Evolutionary conservation across 2,113 vertebrate species (phyloP).

Genomic region (Epinephelus moara): DNA sequence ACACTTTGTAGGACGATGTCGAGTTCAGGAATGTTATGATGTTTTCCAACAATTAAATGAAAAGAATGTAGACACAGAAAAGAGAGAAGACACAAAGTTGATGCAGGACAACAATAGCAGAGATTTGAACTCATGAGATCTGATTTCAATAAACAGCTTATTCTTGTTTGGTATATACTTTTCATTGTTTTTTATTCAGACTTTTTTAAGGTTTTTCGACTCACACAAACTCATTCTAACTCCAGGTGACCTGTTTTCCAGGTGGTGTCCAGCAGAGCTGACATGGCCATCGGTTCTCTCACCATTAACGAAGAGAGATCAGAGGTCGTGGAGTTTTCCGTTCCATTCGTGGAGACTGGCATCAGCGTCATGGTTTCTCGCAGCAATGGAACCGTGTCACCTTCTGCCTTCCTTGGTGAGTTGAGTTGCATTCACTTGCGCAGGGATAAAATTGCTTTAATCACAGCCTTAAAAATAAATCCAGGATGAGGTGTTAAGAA

Average conservation of each 20-base stretch:
- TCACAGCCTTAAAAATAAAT: background rate
- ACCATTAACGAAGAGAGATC: slow-evolving; percentile 94
- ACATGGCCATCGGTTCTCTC: slow-evolving; percentile 94
- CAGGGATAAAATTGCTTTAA: background rate
- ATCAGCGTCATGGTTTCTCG: slow-evolving; percentile 95
- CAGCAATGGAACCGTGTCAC: slow-evolving; percentile 93
- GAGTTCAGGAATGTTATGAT: background rate
- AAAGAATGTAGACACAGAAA: background rate
- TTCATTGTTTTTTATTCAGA: background rate
- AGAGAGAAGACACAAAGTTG: background rate
- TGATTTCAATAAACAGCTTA: background rate
- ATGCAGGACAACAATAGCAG: background rate
- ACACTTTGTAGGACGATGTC: background rate
- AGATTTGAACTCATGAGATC: background rate
- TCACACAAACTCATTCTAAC: background rate
- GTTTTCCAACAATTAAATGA: background rate
- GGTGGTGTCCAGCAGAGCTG: slow-evolving; percentile 91
- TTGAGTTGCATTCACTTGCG: background rate
- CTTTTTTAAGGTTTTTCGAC: background rate
- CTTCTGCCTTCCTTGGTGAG: slow-evolving; percentile 91
- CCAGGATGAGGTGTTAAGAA: background rate
- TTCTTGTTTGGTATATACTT: background rate
- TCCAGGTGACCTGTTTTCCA: slow-evolving; percentile 51
- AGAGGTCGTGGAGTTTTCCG: slow-evolving; percentile 93
- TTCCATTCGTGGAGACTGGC: slow-evolving; percentile 93